Evolutionary conservation across 2,888 invertebrate genomes (phyloP).

Genomic region (Onchidella celtica): DNA sequence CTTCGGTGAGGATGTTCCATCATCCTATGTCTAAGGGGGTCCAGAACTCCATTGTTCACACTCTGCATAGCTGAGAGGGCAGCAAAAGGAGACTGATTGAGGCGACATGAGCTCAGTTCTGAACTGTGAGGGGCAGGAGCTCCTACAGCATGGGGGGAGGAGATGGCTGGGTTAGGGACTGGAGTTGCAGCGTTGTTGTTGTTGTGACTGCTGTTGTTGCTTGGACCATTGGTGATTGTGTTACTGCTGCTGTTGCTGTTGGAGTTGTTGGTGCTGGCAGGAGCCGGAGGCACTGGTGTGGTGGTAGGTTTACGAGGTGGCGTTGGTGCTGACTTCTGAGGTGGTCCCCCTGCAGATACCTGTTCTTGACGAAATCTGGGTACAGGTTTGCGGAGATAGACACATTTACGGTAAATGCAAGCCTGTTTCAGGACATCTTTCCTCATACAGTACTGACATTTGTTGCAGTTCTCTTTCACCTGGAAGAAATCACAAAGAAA

Average conservation of each 20-base stretch:
- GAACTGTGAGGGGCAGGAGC: conserved; percentile 41
- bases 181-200: conserved; percentile 31
- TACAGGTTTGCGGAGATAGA: conserved; percentile 67
- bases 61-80: conserved; percentile 33
- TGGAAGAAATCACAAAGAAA: conserved; percentile 52
- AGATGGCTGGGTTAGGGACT: not conserved
- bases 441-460: conserved; percentile 73
- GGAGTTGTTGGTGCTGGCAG: not conserved
- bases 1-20: conserved; percentile 45
- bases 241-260: conserved; percentile 33
- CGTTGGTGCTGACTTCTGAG: not conserved
- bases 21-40: conserved; percentile 39
- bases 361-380: conserved; percentile 53
- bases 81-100: conserved; percentile 47
- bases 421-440: conserved; percentile 74
- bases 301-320: not conserved
- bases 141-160: conserved; percentile 32
- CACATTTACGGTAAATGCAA: conserved; percentile 74
- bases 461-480: conserved; percentile 74
- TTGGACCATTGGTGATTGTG: conserved; percentile 31
- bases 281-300: not conserved
- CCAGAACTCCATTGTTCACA: conserved; percentile 46
- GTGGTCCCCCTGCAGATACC: not conserved
- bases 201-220: conserved; percentile 45
- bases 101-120: conserved; percentile 51